Evolutionary conservation across 2,888 invertebrate species (phyloP).

Genomic region (Drosophila planitibia): DNA sequence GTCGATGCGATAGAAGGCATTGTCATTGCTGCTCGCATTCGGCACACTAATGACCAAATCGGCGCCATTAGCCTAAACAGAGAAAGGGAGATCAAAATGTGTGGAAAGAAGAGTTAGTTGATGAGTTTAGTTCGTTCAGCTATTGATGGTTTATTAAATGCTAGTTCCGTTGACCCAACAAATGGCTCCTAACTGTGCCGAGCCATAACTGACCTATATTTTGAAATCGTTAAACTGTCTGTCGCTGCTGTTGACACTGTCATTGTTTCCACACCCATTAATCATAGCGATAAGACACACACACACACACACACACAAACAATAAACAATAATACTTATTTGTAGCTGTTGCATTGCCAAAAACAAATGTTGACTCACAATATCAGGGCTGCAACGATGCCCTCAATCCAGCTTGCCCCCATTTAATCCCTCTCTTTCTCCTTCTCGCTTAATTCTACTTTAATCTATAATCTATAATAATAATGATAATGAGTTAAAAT

Average conservation of each 20-base stretch:
- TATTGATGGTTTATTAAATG: conserved; percentile 11
- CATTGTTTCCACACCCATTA: conserved; percentile 42
- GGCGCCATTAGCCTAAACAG: conserved; percentile 86
- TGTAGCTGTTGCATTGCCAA: conserved; percentile 25
- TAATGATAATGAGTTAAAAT: conserved; percentile 36
- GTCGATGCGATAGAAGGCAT: conserved; percentile 93
- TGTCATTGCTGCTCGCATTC: conserved; percentile 91
- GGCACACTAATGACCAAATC: conserved; percentile 96
- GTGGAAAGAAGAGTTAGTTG: neutral
- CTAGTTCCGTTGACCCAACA: neutral
- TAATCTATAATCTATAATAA: conserved; percentile 22
- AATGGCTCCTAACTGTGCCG: neutral
- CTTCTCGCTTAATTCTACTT: neutral
- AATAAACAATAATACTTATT: conserved; percentile 1
- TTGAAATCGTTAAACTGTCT: conserved; percentile 41
- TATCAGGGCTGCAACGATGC: conserved; percentile 42
- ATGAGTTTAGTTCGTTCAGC: neutral
- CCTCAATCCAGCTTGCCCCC: neutral
- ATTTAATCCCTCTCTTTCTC: neutral
- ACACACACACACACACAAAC: neutral
- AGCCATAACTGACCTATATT: conserved; percentile 51
- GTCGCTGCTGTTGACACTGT: conserved; percentile 1
- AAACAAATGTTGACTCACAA: conserved; percentile 43
- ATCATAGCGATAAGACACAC: conserved; percentile 46
- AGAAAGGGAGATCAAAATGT: neutral